These are phyloP conservation scores for Alviniconcha marisindica DNA, from an alignment of 1,140 invertebrate species.

Conservation along the genomic window DNA sequence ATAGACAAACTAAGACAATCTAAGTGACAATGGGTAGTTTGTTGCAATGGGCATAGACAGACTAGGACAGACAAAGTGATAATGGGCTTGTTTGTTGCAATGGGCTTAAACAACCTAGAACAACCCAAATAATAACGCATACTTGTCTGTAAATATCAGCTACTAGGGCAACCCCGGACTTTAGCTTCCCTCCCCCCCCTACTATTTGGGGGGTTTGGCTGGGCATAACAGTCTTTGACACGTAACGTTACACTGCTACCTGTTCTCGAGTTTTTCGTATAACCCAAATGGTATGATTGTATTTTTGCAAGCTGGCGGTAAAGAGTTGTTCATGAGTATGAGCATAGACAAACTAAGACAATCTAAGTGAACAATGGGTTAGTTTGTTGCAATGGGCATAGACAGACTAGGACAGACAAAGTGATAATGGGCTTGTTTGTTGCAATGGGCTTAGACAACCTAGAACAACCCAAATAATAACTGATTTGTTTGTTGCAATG, in stretches of 20 bases:
- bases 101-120: conserved; percentile 86
- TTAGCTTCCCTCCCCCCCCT: no score
- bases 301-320: no score
- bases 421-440: conserved; percentile 76
- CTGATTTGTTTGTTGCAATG: conserved; percentile 42
- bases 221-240: no score
- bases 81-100: conserved; percentile 38
- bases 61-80: conserved; percentile 90
- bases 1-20: conserved; percentile 87
- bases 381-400: conserved; percentile 77
- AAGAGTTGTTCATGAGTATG: conserved; percentile 86
- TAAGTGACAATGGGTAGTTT: neutral
- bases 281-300: no score
- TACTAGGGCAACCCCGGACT: no score
- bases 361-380: neutral
- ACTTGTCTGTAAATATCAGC: no score
- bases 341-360: conserved; percentile 90
- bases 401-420: conserved; percentile 91
- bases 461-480: conserved; percentile 89
- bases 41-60: conserved; percentile 82
- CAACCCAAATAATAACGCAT: conserved; percentile 85
- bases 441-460: conserved; percentile 83
- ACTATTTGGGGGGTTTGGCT: no score
- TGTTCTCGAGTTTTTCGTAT: no score
- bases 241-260: no score